Percentiles rank a stretch among this genome's conserved stretches.
Evolutionary conservation across 2,888 invertebrate genomes (phyloP).

Genomic region (Drosophila vallismaia): DNA sequence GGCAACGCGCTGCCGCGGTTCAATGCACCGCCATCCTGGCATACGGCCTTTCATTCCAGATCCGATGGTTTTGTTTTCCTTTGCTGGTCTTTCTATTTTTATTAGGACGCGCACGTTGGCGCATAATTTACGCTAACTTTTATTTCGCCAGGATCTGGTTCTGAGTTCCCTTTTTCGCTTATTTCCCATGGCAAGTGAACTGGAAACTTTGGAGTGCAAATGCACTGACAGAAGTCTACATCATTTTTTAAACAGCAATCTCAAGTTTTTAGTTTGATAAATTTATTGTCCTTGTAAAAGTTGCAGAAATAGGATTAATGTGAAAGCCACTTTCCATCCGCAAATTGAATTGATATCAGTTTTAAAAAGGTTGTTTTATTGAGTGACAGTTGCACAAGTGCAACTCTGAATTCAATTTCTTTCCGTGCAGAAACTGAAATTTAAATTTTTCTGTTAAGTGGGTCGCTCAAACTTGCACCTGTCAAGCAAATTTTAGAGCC

Average conservation of each 20-base stretch:
- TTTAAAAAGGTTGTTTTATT: background rate
- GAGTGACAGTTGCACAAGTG: background rate
- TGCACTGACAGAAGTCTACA: background rate
- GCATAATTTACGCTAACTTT: conserved; percentile 73
- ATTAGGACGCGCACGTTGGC: conserved; percentile 49
- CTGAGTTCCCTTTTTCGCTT: conserved; percentile 27
- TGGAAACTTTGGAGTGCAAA: conserved; percentile 29
- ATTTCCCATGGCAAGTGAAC: conserved; percentile 27
- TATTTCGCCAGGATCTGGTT: conserved; percentile 40
- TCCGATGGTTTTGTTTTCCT: conserved; percentile 29
- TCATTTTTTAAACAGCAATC: background rate
- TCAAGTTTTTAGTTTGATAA: background rate
- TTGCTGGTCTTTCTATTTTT: conserved; percentile 38
- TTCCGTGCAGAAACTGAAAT: conserved; percentile 26
- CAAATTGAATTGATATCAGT: background rate
- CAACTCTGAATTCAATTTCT: conserved; percentile 2
- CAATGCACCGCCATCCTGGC: conserved; percentile 32
- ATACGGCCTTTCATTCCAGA: conserved; percentile 16
- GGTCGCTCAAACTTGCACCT: conserved; percentile 46
- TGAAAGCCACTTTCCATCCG: background rate
- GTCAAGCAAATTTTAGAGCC: conserved; percentile 5
- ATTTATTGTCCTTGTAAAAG: background rate
- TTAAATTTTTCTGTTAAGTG: conserved; percentile 43
- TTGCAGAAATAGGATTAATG: background rate
- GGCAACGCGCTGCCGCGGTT: conserved; percentile 20